phyloP scores from a whole-genome alignment of 1,140 invertebrate species.

The Nautilus pompilius region DNA sequence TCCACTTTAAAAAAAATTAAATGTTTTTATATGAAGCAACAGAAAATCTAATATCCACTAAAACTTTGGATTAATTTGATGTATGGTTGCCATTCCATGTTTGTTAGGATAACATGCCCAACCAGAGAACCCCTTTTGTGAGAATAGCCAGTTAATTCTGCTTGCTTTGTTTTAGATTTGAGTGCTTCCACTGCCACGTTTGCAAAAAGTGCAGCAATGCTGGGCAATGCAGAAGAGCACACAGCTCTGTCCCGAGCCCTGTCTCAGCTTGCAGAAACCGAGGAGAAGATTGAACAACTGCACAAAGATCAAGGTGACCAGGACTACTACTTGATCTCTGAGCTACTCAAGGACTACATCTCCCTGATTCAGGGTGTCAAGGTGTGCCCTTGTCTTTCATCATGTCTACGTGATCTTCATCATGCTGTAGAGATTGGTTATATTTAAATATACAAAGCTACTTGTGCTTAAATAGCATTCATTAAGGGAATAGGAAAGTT shows the following conservation, averaged over 20 bases:
- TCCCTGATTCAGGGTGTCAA: slow-evolving; percentile 89
- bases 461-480: too few species aligned
- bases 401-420: background rate
- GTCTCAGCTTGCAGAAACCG: slow-evolving; percentile 88
- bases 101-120: too few species aligned
- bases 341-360: slow-evolving; percentile 94
- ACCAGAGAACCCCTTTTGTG: too few species aligned
- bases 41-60: too few species aligned
- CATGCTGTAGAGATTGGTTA: background rate
- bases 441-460: background rate
- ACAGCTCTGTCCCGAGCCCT: slow-evolving; percentile 86
- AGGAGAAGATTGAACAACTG: slow-evolving; percentile 85
- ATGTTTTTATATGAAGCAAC: too few species aligned
- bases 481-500: too few species aligned
- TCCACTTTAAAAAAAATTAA: too few species aligned
- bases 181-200: slow-evolving; percentile 75
- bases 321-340: slow-evolving; percentile 89
- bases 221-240: slow-evolving; percentile 94
- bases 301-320: slow-evolving; percentile 90
- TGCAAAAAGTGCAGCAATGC: slow-evolving; percentile 83
- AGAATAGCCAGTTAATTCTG: too few species aligned
- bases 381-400: slow-evolving; percentile 52
- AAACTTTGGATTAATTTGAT: too few species aligned
- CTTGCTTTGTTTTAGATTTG: slow-evolving; percentile 64
- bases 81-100: too few species aligned